Evolutionary conservation across 1,140 invertebrate species (phyloP), one percentile per base, ranked within the genome.

Genomic region (Caenorhabditis tropicalis): DNA sequence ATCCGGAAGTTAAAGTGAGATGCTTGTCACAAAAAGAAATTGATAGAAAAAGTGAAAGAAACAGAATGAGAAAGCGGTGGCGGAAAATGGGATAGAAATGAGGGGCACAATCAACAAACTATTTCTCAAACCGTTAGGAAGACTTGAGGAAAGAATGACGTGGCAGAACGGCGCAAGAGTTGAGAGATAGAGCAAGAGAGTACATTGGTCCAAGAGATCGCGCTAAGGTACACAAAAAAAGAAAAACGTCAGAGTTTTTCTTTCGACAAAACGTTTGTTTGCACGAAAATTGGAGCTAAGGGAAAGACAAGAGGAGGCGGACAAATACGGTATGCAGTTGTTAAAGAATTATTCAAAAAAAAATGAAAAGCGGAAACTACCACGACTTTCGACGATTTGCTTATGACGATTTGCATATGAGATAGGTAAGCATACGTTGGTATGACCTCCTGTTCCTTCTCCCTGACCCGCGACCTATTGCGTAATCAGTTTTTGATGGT

Each of bases 71-170:
- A 27, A 53, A 3, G 49, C n/a, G 79, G 39, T 19, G 39, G 51
- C 39, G 46, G 39, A n/a, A 31, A 56, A 24, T 27, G 79, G 53
- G 31, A 53, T 33, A 33, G 58, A 31, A 21, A 79, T 21, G 74
- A 33, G 16, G 48, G 36, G 65, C 65, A 74, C 65, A 74, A 74
- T 74, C 65, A 74, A 43, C 65, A 39, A 74, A 74, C 65, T 74
- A 36, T 74, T 74, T 74, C 31, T 51, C 65, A 74, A 74, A 74
- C 65, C 36, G 65, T 74, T 74, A 74, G 65, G n/a, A 74, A 74
- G 33, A 43, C 29, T 74, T 65, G 31, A 65, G 36, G 19, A n/a
- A 43, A 74, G 19, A 43, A 24, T 74, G 65, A 74, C 65, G 65
- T 74, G 65, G 65, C 58, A 43, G 65, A 43, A 74, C 65, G 36